These are phyloP conservation scores for Mythimna loreyi DNA, from an alignment of 2,888 invertebrate genomes.

Conservation along the genomic window DNA sequence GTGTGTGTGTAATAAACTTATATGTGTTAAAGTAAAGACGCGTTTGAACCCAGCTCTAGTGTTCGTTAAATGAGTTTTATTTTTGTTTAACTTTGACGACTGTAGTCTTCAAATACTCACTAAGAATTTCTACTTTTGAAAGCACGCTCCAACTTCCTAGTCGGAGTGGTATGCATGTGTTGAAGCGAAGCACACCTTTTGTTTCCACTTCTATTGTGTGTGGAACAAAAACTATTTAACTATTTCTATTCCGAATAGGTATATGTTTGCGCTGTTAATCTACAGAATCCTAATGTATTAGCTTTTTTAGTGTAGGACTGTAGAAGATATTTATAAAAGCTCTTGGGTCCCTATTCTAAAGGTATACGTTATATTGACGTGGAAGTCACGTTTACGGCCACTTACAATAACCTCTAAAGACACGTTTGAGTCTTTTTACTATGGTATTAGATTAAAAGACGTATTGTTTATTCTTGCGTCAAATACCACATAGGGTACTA, in stretches of 20 bases:
- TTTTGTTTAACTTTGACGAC: constrained; percentile 55
- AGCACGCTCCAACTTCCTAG: constrained; percentile 25
- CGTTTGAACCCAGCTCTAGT: constrained; percentile 49
- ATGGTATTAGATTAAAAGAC: constrained; percentile 10
- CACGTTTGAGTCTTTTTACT: constrained; percentile 25
- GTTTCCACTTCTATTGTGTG: constrained; percentile 40
- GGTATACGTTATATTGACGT: constrained; percentile 7
- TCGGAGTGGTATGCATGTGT: constrained; percentile 15
- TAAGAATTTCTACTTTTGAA: constrained; percentile 34
- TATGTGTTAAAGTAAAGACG: constrained; percentile 55
- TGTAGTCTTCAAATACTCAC: constrained; percentile 39
- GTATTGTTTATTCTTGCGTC: constrained; percentile 1
- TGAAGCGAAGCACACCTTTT: constrained; percentile 30
- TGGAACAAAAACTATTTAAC: constrained; percentile 31
- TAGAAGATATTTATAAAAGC: constrained; percentile 15
- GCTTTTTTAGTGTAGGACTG: constrained; percentile 19
- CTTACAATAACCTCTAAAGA: constrained; percentile 34
- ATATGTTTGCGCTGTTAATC: constrained; percentile 13
- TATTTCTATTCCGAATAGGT: constrained; percentile 17
- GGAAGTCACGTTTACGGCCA: constrained; percentile 4
- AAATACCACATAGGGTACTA: neutral
- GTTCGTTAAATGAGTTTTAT: constrained; percentile 57
- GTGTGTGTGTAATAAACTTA: constrained; percentile 53
- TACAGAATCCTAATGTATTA: constrained; percentile 14
- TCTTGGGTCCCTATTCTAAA: constrained; percentile 1